Evolutionary conservation across 2,113 vertebrate genomes (phyloP), one percentile per base, ranked within the genome.

Genomic region (Tamias sibiricus): DNA sequence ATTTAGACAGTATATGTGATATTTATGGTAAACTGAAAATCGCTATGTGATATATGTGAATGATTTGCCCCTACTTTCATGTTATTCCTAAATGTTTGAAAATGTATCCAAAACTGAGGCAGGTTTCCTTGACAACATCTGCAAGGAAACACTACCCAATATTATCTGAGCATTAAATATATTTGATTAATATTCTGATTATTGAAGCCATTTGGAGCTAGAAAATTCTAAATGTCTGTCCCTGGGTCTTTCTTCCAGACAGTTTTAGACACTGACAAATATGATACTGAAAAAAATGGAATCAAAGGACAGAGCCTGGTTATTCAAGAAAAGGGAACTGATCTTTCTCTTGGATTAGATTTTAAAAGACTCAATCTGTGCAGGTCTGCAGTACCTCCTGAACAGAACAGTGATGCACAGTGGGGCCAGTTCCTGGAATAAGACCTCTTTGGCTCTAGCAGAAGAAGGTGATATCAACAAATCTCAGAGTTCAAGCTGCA

Each of bases 381-480:
- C 12, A 52, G 72, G 28, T 94, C 54, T 92, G 13, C 4, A 47
- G 47, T 81, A 37, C 19, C 9, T 44, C 7, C 75, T 71, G 22
- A 22, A 40, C 35, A 84, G 66, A 85, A 71, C 37, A 68, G 44
- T 28, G 30, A 26, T 40, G 30, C 24, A 1, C 7, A 54, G 42
- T 26, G 52, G 52, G 20, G 32, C 28, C 4, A 19, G 13, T n/a
- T 68, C 17, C 24, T 59, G 14, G 26, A 79, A n/a, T 4, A 17
- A 83, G 44, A 17, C 19, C 12, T 69, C 3, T 59, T 14, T 37
- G 54, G 32, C 20, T n/a, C 28, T 28, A 28, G 6, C 11, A 4
- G 22, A 32, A n/a, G 1, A 49, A 4, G 37, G 0, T 64, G 2
- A n/a, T 28, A 3, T 11, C 37, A 2, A 5, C 47, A 19, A 84